Base-by-base conservation (phyloP, 2,113 vertebrate species). In the Abramis brama region DNA sequence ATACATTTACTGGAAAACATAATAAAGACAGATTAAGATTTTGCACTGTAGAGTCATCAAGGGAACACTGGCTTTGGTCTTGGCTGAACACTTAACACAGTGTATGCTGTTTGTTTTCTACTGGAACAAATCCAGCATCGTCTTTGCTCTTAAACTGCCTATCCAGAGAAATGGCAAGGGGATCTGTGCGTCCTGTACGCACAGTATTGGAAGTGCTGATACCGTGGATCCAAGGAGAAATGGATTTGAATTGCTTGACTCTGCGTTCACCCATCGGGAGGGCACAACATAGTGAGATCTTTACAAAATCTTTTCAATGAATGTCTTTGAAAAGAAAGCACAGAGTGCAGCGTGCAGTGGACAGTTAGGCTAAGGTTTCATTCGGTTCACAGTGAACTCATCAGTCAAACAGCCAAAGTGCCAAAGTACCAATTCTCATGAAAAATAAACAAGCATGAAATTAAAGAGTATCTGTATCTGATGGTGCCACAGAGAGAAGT, bases 361-460 rank as follows among this genome's bases (percentile, higher is more conserved):
- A 60, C 60, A 66, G 39, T 80, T 47, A 33, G 33, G 33, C 33
- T 33, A 64, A 9, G 39, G 79, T 27, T 9, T 64, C 78, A 47
- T 64, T 27, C 36, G 2, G 23, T 79, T 79, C 52, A 57, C 21
- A 59, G 30, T 64, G 57, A 80, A 64, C n/a, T 19, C 36, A 64
- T 64, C 78, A 64, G 57, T 80, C 78, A 39, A 79, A 43, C 36
- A 64, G 59, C 59, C 60, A 47, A 21, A 64, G 23, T 27, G 23
- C n/a, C 78, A 64, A 80, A 64, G 59, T 9, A 19, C 39, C 78
- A 19, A 64, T 45, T 64, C 13, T 64, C 78, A 81, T 66, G 59
- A 81, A 81, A 80, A 81, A 64, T 81, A 81, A 66, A 81, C 39
- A 81, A 81, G 79, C n/a, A 47, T n/a, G 39, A 81, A 81, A 81